Conservation (phyloP, 2,113 vertebrate genomes). For the western clawed frog (Xenopus tropicalis) region DNA sequence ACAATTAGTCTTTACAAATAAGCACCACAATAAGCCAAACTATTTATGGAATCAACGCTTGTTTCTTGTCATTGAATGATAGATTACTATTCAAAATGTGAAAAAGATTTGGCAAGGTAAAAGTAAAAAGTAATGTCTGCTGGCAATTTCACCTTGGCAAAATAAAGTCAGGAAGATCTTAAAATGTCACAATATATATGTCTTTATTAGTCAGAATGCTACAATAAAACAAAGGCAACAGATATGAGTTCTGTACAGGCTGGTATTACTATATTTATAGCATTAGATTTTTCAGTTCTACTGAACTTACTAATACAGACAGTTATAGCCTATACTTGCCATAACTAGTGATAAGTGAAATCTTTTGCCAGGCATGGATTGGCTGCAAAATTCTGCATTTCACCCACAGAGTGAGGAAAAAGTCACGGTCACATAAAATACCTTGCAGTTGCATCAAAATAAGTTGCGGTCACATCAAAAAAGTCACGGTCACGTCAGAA, state of each 20-base stretch:
- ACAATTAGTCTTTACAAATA: constrained; percentile 20
- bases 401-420: no score
- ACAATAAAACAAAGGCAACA: no score
- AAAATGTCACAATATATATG: neutral
- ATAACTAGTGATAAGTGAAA: no score
- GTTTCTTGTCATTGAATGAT: neutral
- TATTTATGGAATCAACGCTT: constrained; percentile 8
- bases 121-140: neutral
- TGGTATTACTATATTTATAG: no score
- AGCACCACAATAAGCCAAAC: neutral
- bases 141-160: constrained; percentile 11
- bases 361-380: no score
- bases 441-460: no score
- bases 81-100: neutral
- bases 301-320: neutral
- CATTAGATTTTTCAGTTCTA: neutral
- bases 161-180: neutral
- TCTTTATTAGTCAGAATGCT: neutral
- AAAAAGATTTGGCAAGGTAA: neutral
- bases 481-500: no score
- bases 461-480: no score
- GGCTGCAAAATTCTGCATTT: no score
- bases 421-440: no score
- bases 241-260: no score
- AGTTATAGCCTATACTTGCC: neutral